Evolutionary conservation across 2,113 vertebrate genomes (phyloP).

Genomic region (Malurus cyaneus): DNA sequence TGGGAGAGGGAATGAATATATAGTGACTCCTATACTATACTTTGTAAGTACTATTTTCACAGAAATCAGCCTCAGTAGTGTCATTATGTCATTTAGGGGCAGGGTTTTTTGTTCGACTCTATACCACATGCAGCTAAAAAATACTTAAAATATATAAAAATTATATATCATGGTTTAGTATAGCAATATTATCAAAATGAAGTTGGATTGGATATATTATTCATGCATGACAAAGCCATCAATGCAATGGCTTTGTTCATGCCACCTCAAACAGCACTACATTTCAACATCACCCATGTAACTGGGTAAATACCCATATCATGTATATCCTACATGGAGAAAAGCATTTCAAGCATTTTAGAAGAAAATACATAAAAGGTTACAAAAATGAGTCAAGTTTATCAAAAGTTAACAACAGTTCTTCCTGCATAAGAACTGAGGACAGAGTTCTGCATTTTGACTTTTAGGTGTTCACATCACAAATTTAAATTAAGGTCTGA

Average conservation of each 20-base stretch:
- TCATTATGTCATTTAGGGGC: conserved; percentile 40
- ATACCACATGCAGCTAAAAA: conserved; percentile 5
- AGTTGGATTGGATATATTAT: background rate
- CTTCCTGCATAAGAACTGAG: background rate
- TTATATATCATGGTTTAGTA: background rate
- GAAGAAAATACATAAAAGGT: background rate
- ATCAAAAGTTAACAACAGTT: background rate
- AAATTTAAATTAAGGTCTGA: background rate
- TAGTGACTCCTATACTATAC: conserved; percentile 57
- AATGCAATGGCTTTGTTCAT: background rate
- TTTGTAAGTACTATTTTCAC: conserved; percentile 70
- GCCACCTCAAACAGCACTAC: background rate
- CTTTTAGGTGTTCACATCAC: background rate
- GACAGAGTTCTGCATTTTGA: background rate
- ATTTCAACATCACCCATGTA: background rate
- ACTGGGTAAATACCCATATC: background rate
- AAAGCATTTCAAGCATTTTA: background rate
- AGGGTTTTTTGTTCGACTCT: background rate
- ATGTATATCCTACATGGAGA: background rate
- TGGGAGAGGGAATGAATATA: conserved; percentile 76
- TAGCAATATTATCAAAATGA: background rate
- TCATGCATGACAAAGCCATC: background rate
- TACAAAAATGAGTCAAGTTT: background rate
- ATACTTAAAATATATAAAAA: conserved; percentile 28
- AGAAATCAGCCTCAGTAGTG: conserved; percentile 42